A percentile compares a stretch with the other conserved stretches of the same genome.
Conservation (phyloP, 2,888 invertebrate species). For the Drosophila austrosaltans region DNA sequence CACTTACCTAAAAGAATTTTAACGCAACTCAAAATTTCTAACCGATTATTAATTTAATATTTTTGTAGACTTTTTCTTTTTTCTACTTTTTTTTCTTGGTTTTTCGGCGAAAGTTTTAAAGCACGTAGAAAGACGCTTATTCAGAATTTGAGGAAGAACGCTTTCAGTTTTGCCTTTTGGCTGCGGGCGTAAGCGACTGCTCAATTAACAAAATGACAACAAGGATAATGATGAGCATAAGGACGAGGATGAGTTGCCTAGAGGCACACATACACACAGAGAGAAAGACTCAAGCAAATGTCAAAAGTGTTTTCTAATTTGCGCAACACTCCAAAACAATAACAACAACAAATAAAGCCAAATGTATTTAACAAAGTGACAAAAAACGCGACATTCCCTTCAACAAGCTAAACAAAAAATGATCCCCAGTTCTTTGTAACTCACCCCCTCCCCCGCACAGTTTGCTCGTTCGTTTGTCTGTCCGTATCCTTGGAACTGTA, state of each 20-base stretch:
- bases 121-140: slow-evolving; percentile 18
- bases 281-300: slow-evolving; percentile 57
- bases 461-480: no score
- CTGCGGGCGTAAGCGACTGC: slow-evolving; percentile 58
- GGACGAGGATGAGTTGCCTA: neutral
- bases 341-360: slow-evolving; percentile 60
- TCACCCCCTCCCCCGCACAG: neutral
- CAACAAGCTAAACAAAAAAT: slow-evolving; percentile 11
- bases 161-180: slow-evolving; percentile 51
- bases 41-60: slow-evolving; percentile 8
- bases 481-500: slow-evolving; percentile 36
- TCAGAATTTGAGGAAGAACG: slow-evolving; percentile 16
- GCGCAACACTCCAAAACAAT: slow-evolving; percentile 57
- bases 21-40: neutral
- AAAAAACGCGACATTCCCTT: slow-evolving; percentile 45
- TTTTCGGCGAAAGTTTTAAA: neutral
- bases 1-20: neutral
- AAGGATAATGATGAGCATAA: slow-evolving; percentile 15
- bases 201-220: slow-evolving; percentile 71
- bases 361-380: slow-evolving; percentile 73
- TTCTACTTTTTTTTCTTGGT: slow-evolving; percentile 31
- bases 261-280: slow-evolving; percentile 15
- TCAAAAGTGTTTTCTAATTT: slow-evolving; percentile 76
- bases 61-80: neutral
- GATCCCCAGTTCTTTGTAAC: neutral